Evolutionary conservation across 2,797 vertebrate genomes (phyloP).

Genomic region (Phataginus tricuspis): DNA sequence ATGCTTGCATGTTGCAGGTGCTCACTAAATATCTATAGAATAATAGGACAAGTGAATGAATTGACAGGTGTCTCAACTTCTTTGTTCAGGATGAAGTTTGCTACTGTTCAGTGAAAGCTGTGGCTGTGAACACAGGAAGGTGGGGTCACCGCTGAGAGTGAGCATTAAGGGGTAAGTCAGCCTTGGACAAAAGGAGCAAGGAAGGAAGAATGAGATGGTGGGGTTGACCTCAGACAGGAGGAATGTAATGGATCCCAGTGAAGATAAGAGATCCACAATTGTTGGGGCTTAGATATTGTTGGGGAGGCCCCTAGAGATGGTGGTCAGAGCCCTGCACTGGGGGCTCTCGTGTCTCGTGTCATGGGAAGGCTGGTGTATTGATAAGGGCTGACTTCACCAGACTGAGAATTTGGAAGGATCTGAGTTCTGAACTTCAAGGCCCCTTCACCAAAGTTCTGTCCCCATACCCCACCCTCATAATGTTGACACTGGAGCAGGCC

Average conservation of each 20-base stretch:
- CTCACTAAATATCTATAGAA: not conserved
- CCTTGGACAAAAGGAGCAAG: not conserved
- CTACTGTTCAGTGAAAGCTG: not conserved
- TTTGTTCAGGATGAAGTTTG: not conserved
- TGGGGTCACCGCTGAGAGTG: not conserved
- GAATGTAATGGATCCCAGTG: not conserved
- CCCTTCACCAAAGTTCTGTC: not conserved
- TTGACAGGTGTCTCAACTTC: not conserved
- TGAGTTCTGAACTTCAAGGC: not conserved
- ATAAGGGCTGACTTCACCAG: not conserved
- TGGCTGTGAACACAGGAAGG: not conserved
- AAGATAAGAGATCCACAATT: not conserved
- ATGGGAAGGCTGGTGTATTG: not conserved
- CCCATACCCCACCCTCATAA: accelerated
- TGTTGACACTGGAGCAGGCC: not conserved
- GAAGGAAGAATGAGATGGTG: not conserved
- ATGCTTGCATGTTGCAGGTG: not conserved
- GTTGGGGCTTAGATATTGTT: not conserved
- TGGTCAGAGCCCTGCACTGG: not conserved
- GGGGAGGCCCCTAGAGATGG: not conserved
- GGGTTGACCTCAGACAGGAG: not conserved
- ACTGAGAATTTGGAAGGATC: not conserved
- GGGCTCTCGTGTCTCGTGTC: not conserved
- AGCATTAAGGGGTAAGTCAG: no score
- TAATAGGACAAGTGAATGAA: not conserved